Evolutionary conservation across 2,113 vertebrate species (phyloP), one percentile per base, ranked within the genome.

Genomic region (Gobiocypris rarus): DNA sequence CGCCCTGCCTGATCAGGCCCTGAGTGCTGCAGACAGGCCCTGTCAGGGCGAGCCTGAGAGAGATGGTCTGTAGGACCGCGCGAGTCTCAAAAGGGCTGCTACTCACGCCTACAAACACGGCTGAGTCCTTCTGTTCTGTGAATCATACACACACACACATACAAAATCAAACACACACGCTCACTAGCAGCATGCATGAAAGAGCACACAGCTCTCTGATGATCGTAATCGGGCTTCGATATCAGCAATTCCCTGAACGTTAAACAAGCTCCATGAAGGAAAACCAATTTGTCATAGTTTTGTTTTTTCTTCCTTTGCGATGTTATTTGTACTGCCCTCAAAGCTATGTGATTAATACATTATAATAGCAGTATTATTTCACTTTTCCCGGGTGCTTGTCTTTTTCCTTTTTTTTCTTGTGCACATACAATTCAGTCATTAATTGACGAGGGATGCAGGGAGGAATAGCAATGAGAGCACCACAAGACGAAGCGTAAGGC

Each of bases 11-110:
- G 84, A 86, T 84, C 82, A 88, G 59, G 89, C 88, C 87, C 91
- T 91, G 91, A 93, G 91, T 92, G 92, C 89, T 77, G 82, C 84
- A 86, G 93, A 94, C 94, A 93, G 92, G 86, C 88, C 91, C 88
- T 45, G 83, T 80, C 82, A 50, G 76, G 63, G 45, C 15, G 38
- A 69, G 59, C 67, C 17, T 15, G 65, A 83, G 74, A 71, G 74
- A 73, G 61, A 83, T n/a, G 69, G 74, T 71, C 48, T 77, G 58
- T 26, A 74, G 73, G 83, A 87, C 82, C 76, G 43, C 31, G 31
- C 63, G 45, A 59, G 75, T 88, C 85, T 88, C 87, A 54, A 75
- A 83, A 86, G 87, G 79, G 58, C 79, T 70, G 58, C 69, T 83
- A 65, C 50, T 87, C 86, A 87, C 78, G 73, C 59, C 85, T 82